phyloP scores from a whole-genome alignment of 2,113 vertebrate species.

The Coregonus clupeaformis region DNA sequence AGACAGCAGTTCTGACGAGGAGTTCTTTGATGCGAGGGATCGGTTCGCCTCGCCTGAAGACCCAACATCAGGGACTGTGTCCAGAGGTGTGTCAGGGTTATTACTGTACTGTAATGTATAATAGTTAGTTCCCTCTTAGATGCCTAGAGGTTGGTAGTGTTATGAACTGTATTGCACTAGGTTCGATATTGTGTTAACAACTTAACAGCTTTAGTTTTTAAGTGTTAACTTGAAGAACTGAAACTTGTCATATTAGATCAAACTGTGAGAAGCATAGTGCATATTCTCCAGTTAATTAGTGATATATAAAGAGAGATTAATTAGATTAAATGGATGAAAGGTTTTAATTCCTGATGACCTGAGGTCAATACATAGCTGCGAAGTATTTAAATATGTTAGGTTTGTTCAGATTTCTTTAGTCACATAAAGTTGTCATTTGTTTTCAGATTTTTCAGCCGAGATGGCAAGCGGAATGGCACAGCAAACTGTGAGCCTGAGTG shows the following conservation, averaged over 20 bases:
- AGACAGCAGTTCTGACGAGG: slow-evolving; percentile 93
- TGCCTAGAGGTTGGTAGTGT: neutral
- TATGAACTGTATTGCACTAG: neutral
- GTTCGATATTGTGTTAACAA: neutral
- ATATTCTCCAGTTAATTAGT: too few relatives aligned
- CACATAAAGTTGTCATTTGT: slow-evolving; percentile 8
- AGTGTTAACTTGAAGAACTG: neutral
- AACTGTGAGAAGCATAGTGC: neutral
- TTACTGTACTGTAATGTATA: neutral
- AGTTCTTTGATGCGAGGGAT: slow-evolving; percentile 91
- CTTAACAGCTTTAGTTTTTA: neutral
- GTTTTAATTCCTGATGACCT: neutral
- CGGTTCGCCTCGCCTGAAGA: slow-evolving; percentile 76
- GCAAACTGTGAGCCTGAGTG: slow-evolving; percentile 51
- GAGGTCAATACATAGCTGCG: neutral
- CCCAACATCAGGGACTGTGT: slow-evolving; percentile 40
- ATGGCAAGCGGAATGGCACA: slow-evolving; percentile 38
- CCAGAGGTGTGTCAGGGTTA: slow-evolving; percentile 54
- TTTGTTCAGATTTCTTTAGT: neutral
- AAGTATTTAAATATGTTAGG: too few relatives aligned
- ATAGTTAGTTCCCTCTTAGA: neutral
- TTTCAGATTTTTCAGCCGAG: slow-evolving; percentile 53
- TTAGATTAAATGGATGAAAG: neutral
- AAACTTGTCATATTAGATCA: too few relatives aligned
- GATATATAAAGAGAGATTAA: neutral